Base-by-base conservation (phyloP, 2,113 vertebrate species). In the Dasyprocta punctata region DNA sequence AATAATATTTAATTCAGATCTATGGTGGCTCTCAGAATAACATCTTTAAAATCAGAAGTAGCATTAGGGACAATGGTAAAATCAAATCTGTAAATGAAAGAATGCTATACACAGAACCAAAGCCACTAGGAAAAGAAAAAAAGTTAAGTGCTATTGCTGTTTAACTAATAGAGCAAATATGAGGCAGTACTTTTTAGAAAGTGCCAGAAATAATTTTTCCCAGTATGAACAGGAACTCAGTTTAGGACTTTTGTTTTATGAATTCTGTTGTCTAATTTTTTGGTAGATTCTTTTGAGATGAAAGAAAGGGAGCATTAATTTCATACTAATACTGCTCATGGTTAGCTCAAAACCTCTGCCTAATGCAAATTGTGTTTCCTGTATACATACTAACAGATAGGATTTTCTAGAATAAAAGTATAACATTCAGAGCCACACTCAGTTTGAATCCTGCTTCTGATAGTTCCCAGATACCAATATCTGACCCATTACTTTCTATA, bases 81-180 rank as follows among this genome's bases (percentile, higher is more conserved):
- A 36, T 82, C 17, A 28, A 47, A 63, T 14, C n/a, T 88, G n/a
- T 30, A 8, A 49, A 77, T 82, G 61, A 22, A 14, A 54, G 26
- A 86, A 69, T 80, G 10, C 11, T 33, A 10, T 41, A 3, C 26
- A 58, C 47, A 30, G 2, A 28, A 56, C 19, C 20, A 22, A 49
- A 75, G 28, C 3, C 20, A 60, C 14, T 20, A 82, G 16, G 16
- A 77, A 75, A 16, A 30, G 2, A 75, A 47, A 65, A 69, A 20
- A 30, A 38, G 30, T 41, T 6, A 30, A 7, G 9, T 73, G 24
- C 7, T 85, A 38, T 7, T n/a, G 41, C 5, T 33, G 5, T 69
- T n/a, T 44, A 94, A 44, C 56, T n/a, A 65, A 54, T 38, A 80
- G 93, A 96, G 6, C 60, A 90, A 93, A 2, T 85, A 38, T 84